These are phyloP conservation scores for Oostethus manadensis DNA, from an alignment of 2,113 vertebrate genomes.

Conservation along the genomic window DNA sequence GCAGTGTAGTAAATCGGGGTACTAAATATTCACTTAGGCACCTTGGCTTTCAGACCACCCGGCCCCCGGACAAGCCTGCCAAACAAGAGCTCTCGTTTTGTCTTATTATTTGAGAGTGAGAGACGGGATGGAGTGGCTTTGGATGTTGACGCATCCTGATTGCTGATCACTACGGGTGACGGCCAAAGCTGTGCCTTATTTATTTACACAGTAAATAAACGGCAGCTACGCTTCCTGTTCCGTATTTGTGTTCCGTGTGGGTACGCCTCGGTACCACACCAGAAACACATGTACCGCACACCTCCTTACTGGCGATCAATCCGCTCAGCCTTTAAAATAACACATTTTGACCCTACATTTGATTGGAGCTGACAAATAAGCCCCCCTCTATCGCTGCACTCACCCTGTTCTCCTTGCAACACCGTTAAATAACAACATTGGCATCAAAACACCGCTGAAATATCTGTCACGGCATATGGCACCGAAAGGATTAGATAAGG, in stretches of 20 bases:
- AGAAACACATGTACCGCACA: too few species aligned
- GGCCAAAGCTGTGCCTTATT: too few species aligned
- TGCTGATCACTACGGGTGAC: neutral
- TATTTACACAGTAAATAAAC: too few species aligned
- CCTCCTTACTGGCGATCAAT: too few species aligned
- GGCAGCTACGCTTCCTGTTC: too few species aligned
- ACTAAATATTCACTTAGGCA: slow-evolving; percentile 51
- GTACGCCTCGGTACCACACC: too few species aligned
- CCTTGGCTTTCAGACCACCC: slow-evolving; percentile 41
- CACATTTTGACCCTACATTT: slow-evolving; percentile 19
- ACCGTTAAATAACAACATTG: slow-evolving; percentile 26
- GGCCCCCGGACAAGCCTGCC: slow-evolving; percentile 13
- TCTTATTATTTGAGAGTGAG: slow-evolving; percentile 35
- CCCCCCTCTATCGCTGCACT: neutral
- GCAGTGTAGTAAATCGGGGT: slow-evolving; percentile 8
- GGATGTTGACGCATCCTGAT: neutral
- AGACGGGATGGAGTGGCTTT: neutral
- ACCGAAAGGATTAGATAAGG: slow-evolving; percentile 33
- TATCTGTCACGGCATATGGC: slow-evolving; percentile 25
- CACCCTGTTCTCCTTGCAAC: neutral
- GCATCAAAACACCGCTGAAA: slow-evolving; percentile 34
- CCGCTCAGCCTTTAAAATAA: too few species aligned
- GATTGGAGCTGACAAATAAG: slow-evolving; percentile 3
- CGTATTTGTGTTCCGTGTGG: too few species aligned
- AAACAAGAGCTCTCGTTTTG: slow-evolving; percentile 49